Conservation (phyloP, 2,888 invertebrate genomes). For the Cephus nigrinus region DNA sequence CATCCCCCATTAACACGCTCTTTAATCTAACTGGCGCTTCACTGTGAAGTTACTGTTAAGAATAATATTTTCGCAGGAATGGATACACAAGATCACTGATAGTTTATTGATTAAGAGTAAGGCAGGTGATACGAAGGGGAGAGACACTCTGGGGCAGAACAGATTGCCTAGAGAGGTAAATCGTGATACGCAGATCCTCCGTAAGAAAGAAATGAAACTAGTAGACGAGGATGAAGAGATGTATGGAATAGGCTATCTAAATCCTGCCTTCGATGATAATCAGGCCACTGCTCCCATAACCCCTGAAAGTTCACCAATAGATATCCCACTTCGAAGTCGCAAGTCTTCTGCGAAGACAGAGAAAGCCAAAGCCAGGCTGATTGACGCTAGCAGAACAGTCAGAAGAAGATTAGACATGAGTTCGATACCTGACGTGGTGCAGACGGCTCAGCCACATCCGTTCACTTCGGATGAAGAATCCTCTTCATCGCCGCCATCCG, state of each 20-base stretch:
- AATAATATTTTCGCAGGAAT: slow-evolving; percentile 64
- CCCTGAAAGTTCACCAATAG: slow-evolving; percentile 46
- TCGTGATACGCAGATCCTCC: slow-evolving; percentile 28
- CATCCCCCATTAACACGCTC: slow-evolving; percentile 47
- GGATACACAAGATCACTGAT: slow-evolving; percentile 63
- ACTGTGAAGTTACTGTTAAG: slow-evolving; percentile 22
- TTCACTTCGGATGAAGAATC: slow-evolving; percentile 29
- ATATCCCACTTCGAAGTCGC: slow-evolving; percentile 43
- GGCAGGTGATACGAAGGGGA: slow-evolving; percentile 56
- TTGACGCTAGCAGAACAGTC: slow-evolving; percentile 73
- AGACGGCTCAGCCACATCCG: slow-evolving; percentile 51
- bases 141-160: slow-evolving; percentile 53
- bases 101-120: slow-evolving; percentile 57
- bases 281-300: slow-evolving; percentile 31
- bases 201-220: slow-evolving; percentile 36
- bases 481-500: slow-evolving; percentile 34
- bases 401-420: slow-evolving; percentile 71
- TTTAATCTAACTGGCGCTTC: slow-evolving; percentile 38
- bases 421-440: slow-evolving; percentile 64
- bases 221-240: slow-evolving; percentile 44
- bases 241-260: slow-evolving; percentile 59
- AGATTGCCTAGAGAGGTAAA: slow-evolving; percentile 37
- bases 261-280: slow-evolving; percentile 61
- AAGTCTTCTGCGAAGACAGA: slow-evolving; percentile 51
- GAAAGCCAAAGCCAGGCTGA: slow-evolving; percentile 70